Evolutionary conservation across 2,113 vertebrate species (phyloP).

Genomic region (Origma solitaria): DNA sequence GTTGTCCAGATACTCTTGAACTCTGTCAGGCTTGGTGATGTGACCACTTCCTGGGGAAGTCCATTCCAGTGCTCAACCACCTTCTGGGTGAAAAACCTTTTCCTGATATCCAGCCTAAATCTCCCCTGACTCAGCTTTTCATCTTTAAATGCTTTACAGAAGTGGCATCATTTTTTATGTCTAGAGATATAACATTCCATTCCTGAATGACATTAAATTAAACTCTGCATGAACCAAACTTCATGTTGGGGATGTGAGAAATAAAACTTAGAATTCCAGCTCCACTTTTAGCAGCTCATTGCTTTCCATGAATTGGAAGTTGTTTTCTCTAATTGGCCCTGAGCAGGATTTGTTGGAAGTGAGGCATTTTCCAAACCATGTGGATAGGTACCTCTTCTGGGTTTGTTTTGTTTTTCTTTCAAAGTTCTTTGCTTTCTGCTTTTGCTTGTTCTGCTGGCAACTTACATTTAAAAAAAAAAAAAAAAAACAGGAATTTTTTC

Average conservation of each 20-base stretch:
- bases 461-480: accelerated
- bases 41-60: not conserved
- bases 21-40: not conserved
- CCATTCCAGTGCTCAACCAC: not conserved
- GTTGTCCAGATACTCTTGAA: not conserved
- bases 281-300: not conserved
- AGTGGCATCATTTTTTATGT: not conserved
- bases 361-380: not conserved
- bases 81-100: not conserved
- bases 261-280: not conserved
- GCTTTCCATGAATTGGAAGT: not conserved
- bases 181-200: not conserved
- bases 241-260: not conserved
- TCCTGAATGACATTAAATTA: not conserved
- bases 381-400: not conserved
- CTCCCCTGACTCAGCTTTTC: not conserved
- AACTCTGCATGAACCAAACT: not conserved
- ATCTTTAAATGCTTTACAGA: not conserved
- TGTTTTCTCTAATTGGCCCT: not conserved
- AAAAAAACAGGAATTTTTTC: not conserved
- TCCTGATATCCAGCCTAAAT: not conserved
- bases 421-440: not conserved
- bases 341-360: not conserved
- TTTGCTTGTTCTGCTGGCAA: not conserved
- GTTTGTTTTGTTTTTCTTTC: not conserved